Conservation (phyloP, 2,113 vertebrate species). For the Mirounga angustirostris region DNA sequence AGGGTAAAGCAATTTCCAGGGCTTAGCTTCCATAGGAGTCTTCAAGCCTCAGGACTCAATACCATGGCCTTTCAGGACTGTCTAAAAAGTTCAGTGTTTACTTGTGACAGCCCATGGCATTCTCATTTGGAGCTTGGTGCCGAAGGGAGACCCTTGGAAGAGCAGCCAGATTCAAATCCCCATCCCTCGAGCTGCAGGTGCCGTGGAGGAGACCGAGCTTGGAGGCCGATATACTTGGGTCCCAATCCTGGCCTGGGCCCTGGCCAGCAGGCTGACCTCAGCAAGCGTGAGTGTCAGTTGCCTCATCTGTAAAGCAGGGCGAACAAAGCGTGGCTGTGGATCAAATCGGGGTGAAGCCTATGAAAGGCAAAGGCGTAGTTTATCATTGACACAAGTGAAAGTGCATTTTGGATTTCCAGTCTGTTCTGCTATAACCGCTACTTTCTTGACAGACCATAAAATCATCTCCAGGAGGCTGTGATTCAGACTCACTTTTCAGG, state of each 20-base stretch:
- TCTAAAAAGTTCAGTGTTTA: background rate
- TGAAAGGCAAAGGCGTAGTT: background rate
- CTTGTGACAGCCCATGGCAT: background rate
- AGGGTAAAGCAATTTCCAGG: background rate
- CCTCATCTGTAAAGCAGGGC: background rate
- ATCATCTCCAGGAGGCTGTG: background rate
- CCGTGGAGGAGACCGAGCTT: fast-evolving
- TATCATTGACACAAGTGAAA: background rate
- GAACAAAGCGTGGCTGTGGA: background rate
- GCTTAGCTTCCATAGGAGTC: background rate
- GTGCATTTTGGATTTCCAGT: background rate
- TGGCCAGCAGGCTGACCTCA: background rate
- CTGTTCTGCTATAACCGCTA: background rate
- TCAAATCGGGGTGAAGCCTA: background rate
- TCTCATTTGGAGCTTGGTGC: background rate
- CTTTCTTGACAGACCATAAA: background rate
- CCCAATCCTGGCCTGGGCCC: background rate
- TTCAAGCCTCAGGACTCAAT: background rate
- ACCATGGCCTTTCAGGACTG: background rate
- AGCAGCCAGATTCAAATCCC: background rate
- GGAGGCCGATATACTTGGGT: fast-evolving
- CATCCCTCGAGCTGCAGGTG: background rate
- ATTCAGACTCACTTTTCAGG: background rate
- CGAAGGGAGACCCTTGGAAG: background rate
- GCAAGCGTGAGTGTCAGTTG: background rate